Conservation (phyloP, 2,113 vertebrate genomes). For the Crypturellus undulatus region DNA sequence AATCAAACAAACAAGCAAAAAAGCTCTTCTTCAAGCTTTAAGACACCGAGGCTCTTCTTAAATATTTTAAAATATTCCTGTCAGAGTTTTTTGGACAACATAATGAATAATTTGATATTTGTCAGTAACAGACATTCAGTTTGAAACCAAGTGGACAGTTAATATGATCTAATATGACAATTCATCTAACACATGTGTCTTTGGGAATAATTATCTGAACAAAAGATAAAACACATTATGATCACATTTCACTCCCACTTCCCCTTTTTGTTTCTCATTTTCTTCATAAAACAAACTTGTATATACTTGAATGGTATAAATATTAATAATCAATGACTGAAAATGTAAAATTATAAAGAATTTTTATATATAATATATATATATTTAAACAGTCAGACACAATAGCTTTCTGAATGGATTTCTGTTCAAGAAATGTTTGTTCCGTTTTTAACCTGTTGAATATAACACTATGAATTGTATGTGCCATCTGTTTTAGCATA, state of each 20-base stretch:
- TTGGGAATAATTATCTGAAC: background rate
- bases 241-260: background rate
- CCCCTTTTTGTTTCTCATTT: background rate
- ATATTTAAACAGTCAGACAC: background rate
- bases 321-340: background rate
- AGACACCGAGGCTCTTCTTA: rapidly evolving
- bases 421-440: background rate
- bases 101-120: rapidly evolving
- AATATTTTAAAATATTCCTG: background rate
- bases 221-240: background rate
- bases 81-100: rapidly evolving
- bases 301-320: background rate
- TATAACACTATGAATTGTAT: background rate
- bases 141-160: background rate
- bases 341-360: background rate
- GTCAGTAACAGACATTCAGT: background rate
- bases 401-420: background rate
- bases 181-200: background rate
- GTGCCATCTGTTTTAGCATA: background rate
- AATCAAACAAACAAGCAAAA: background rate
- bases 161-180: background rate
- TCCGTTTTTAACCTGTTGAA: background rate
- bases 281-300: rapidly evolving
- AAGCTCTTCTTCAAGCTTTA: background rate
- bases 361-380: too few species aligned